Base-by-base conservation (phyloP, 2,797 vertebrate genomes). In the Mustela erminea region DNA sequence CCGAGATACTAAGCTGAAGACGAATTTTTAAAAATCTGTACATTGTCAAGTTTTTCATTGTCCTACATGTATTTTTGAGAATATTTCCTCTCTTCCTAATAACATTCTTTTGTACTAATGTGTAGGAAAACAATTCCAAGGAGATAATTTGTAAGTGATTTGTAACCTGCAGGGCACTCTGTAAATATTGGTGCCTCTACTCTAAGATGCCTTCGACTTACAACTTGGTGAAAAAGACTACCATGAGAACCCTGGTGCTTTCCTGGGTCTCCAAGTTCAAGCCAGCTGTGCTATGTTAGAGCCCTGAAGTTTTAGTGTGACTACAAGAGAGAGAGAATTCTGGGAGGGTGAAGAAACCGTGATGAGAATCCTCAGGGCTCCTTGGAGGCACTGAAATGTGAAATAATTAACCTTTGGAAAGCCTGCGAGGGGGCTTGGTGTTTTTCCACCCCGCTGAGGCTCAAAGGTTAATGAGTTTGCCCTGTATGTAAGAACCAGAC, bases 341-440 rank as follows among this genome's bases (percentile, higher is more conserved):
- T 12, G 20, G 3, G 20, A 1, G 2, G 25, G 18, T 1, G 1
- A 15, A 3, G 32, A 35, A 64, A 38, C 62, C 3, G 1, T 5
- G 8, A 35, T 0, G 46, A 58, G 54, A 46, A 18, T 3, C n/a
- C 62, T 54, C 20, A 2, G 7, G 4, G 64, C 66, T 64, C n/a
- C 72, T 23, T 1, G 1, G 43, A 93, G 92, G 68, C 5, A 5
- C 43, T 38, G 75, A 13, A 13, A 56, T 18, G 46, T 17, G 74
- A 64, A 52, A 13, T 17, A 6, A 72, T 27, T 60, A 25, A 58
- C 83, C 64, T 93, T n/a, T 43, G 72, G 29, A 58, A 70, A 20
- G 56, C 1, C 60, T 13, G 70, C 1, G 2, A 18, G 77, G 68
- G 2, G 80, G 52, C 27, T 1, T 7, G 70, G 25, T 27, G 9